Evolutionary conservation across 2,888 invertebrate genomes (phyloP).

Genomic region (Tineola bisselliella): DNA sequence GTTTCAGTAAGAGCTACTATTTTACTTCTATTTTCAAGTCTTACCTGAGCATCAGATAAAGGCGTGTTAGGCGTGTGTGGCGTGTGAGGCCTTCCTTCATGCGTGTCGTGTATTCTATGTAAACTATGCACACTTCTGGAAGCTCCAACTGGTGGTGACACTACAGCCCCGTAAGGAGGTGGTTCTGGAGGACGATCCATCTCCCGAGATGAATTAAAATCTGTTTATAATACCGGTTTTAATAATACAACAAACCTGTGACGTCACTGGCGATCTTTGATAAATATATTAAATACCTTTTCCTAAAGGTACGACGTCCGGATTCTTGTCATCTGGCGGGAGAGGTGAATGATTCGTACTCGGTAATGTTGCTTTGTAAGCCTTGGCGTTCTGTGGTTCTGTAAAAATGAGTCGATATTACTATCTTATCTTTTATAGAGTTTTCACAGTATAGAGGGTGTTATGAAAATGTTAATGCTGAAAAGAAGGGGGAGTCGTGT

Average conservation of each 20-base stretch:
- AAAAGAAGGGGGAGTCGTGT: not conserved
- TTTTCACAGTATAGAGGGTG: not conserved
- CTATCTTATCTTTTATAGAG: constrained; percentile 11
- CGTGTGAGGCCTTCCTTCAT: constrained; percentile 35
- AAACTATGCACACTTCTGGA: constrained; percentile 49
- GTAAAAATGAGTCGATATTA: constrained; percentile 15
- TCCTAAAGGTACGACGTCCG: constrained; percentile 87
- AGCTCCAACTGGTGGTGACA: constrained; percentile 45
- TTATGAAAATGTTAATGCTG: constrained; percentile 2
- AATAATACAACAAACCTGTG: too few relatives aligned
- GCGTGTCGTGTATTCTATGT: constrained; percentile 39
- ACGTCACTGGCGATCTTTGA: too few relatives aligned
- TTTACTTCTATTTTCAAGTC: too few relatives aligned
- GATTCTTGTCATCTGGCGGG: constrained; percentile 87
- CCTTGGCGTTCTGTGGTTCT: constrained; percentile 54
- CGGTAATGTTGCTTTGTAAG: constrained; percentile 74
- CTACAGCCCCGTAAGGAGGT: constrained; percentile 49
- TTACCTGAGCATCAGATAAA: constrained; percentile 53
- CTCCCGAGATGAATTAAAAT: constrained; percentile 48
- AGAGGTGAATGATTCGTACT: constrained; percentile 66
- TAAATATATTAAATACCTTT: constrained; percentile 76
- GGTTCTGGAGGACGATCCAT: constrained; percentile 51
- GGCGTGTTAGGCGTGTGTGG: constrained; percentile 52
- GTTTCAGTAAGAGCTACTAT: too few relatives aligned
- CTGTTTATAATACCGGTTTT: constrained; percentile 28